phyloP scores from a whole-genome alignment of 2,888 invertebrate genomes.

The Polia nebulosa region DNA sequence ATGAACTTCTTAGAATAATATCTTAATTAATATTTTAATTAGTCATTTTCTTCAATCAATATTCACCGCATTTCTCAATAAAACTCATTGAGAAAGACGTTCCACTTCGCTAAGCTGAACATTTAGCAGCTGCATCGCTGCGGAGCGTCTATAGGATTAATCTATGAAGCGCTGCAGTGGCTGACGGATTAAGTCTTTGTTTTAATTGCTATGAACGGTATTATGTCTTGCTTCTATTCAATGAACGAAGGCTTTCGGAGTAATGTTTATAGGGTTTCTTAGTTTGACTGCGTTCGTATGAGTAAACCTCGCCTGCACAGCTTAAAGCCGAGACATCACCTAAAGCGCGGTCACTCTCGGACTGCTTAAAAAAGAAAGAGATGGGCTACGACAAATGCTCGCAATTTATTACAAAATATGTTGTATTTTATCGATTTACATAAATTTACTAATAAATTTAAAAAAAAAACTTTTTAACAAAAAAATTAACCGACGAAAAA shows the following conservation, averaged over 20 bases:
- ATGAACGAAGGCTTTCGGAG: too few relatives aligned
- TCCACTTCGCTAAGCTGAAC: slow-evolving; percentile 30
- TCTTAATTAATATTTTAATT: slow-evolving; percentile 9
- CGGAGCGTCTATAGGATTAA: slow-evolving; percentile 50
- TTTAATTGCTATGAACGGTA: slow-evolving; percentile 42
- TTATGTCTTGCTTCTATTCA: slow-evolving; percentile 7
- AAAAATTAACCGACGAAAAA: too few relatives aligned
- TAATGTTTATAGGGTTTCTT: not conserved
- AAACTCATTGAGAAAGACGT: slow-evolving; percentile 25
- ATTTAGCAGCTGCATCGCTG: slow-evolving; percentile 52
- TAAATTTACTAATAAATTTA: too few relatives aligned
- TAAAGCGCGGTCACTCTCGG: too few relatives aligned
- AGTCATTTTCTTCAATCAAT: slow-evolving; percentile 7
- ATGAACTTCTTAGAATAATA: too few relatives aligned
- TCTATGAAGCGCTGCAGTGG: slow-evolving; percentile 57
- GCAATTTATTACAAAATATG: too few relatives aligned
- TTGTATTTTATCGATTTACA: too few relatives aligned
- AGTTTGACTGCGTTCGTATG: not conserved
- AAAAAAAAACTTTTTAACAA: too few relatives aligned
- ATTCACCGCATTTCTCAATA: slow-evolving; percentile 11
- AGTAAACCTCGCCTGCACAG: too few relatives aligned
- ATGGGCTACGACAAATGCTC: too few relatives aligned
- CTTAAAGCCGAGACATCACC: too few relatives aligned
- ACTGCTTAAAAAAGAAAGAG: too few relatives aligned
- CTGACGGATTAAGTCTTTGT: slow-evolving; percentile 51